Evolutionary conservation across 2,797 vertebrate species (phyloP), one percentile per base, ranked within the genome.

Genomic region (Thripadectes ignobilis): DNA sequence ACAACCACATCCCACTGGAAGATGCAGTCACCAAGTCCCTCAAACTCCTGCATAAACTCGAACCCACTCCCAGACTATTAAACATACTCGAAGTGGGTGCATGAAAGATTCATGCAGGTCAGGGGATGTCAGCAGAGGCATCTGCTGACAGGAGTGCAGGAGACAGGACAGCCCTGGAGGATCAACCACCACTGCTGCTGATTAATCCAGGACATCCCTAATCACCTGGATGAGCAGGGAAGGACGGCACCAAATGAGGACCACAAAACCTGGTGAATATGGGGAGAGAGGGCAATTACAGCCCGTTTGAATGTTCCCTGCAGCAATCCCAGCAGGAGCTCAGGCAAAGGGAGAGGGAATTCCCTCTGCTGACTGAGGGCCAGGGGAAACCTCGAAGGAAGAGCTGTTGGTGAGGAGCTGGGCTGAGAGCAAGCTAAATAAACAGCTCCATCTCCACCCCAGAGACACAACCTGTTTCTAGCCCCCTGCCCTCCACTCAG

Each of bases 341-440:
- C 3, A 12, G 75, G 78, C 46, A 86, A 73, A 92, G 57, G 30
- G 26, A 48, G 58, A 86, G 89, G 94, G 93, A 92, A 96, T 94
- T 92, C 94, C 91, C 75, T 63, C 80, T 59, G 63, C 62, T 83
- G 81, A 83, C 63, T 79, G 59, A 76, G 55, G 87, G 80, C 80
- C 78, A 79, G 66, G 54, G 92, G 63, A 88, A 94, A n/a, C 59
- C 91, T 95, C 21, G 0, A 58, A 81, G 58, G 58, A 78, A 83
- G 34, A 92, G 75, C 65, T 49, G 61, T 54, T 80, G 63, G 79
- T 7, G 65, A 76, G 76, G 38, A 66, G 72, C 46, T 61, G 57
- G 80, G 90, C 63, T 46, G 68, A 10, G 6, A 79, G 43, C 75
- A 48, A 86, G 41, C 63, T 52, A 32, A 94, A 76, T 48, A 90